Percentiles rank a stretch among this genome's conserved stretches.
phyloP scores from a whole-genome alignment of 2,113 vertebrate species.

The Stigmatopora argus region DNA sequence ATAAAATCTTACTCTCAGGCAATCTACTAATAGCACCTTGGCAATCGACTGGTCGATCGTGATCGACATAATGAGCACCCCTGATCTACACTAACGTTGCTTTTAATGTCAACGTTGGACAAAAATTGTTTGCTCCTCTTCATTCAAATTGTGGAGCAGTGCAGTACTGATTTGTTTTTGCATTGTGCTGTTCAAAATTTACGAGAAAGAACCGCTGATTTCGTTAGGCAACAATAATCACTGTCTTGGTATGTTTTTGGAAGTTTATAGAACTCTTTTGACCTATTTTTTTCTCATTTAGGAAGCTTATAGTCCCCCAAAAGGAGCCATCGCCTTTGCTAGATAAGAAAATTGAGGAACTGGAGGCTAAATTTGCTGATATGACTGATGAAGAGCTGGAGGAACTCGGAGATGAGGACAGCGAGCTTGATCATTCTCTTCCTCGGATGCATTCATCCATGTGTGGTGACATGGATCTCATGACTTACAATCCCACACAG shows the following conservation, averaged over 20 bases:
- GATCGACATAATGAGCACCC: no score
- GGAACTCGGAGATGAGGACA: conserved; percentile 92
- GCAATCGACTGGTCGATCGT: no score
- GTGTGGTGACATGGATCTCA: conserved; percentile 85
- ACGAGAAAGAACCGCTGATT: background rate
- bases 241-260: background rate
- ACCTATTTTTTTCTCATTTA: conserved; percentile 39
- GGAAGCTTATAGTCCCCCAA: conserved; percentile 95
- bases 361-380: conserved; percentile 97
- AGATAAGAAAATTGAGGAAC: conserved; percentile 92
- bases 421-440: conserved; percentile 80
- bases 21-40: no score
- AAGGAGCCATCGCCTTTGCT: conserved; percentile 95
- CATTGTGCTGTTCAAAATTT: background rate
- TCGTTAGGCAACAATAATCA: background rate
- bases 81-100: no score
- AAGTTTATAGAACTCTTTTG: background rate
- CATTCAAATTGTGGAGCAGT: background rate
- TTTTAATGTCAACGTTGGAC: background rate
- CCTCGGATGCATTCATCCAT: conserved; percentile 84
- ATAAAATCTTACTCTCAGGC: no score
- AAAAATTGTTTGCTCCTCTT: background rate
- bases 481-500: conserved; percentile 93
- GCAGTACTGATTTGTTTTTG: background rate
- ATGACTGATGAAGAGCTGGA: conserved; percentile 94